phyloP scores from a whole-genome alignment of 2,113 vertebrate genomes.

The Butorides virescens region DNA sequence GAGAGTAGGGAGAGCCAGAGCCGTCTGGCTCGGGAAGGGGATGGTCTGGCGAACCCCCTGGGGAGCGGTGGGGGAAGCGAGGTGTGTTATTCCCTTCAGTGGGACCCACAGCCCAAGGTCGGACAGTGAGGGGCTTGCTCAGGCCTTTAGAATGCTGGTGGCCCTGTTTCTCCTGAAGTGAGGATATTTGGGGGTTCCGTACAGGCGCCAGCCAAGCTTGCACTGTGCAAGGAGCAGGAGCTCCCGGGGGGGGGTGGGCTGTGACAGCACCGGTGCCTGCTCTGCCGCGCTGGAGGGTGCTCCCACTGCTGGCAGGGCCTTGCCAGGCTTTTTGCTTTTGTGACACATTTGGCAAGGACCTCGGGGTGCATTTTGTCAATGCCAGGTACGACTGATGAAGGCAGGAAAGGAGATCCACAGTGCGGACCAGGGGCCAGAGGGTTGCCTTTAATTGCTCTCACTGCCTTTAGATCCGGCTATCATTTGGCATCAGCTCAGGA shows the following conservation, averaged over 20 bases:
- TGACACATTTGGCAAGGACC: background rate
- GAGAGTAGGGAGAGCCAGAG: conserved; percentile 11
- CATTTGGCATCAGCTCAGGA: background rate
- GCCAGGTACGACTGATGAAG: background rate
- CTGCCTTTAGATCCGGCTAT: background rate
- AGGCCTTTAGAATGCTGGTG: background rate
- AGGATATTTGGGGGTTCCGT: background rate
- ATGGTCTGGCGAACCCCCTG: background rate
- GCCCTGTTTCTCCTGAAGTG: background rate
- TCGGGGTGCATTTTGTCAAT: background rate
- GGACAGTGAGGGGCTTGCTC: background rate
- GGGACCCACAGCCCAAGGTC: background rate
- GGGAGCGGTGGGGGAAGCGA: background rate
- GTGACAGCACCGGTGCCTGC: background rate
- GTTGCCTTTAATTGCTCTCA: background rate
- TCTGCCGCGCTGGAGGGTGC: background rate
- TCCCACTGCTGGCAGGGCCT: background rate
- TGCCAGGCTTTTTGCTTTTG: background rate
- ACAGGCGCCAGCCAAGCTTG: background rate
- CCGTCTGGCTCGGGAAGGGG: background rate
- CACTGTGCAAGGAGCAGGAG: background rate
- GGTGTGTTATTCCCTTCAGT: background rate
- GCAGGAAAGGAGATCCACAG: background rate
- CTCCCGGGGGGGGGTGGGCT: background rate
- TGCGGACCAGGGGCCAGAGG: background rate